Conservation (phyloP, 2,113 vertebrate species). For the Callipepla squamata region DNA sequence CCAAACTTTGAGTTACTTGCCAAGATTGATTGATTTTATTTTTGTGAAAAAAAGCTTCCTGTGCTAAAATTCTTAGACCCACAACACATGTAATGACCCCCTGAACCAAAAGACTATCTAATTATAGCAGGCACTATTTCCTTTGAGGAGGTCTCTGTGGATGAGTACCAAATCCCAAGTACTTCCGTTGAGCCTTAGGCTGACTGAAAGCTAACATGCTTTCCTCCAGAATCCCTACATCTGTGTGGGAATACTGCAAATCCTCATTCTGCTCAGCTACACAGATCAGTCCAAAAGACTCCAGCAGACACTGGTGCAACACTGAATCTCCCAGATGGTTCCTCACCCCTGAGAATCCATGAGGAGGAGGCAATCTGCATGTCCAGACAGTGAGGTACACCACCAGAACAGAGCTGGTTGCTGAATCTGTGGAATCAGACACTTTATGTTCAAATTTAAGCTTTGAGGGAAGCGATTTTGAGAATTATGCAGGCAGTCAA, state of each 20-base stretch:
- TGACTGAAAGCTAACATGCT: background rate
- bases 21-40: background rate
- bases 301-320: background rate
- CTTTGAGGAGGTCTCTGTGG: background rate
- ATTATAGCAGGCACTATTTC: background rate
- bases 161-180: rapidly evolving
- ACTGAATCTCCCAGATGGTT: background rate
- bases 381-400: too few relatives aligned
- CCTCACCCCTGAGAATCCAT: background rate
- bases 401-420: background rate
- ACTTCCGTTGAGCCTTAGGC: rapidly evolving
- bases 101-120: background rate
- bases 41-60: background rate
- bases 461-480: background rate
- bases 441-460: background rate
- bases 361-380: background rate
- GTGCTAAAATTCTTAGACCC: background rate
- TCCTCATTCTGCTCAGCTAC: background rate
- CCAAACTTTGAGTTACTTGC: background rate
- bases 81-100: background rate
- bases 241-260: background rate
- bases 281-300: background rate
- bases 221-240: background rate
- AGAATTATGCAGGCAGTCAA: background rate
- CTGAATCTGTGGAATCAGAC: background rate